These are phyloP conservation scores for Alosa alosa DNA, from an alignment of 2,113 vertebrate species.

Conservation along the genomic window DNA sequence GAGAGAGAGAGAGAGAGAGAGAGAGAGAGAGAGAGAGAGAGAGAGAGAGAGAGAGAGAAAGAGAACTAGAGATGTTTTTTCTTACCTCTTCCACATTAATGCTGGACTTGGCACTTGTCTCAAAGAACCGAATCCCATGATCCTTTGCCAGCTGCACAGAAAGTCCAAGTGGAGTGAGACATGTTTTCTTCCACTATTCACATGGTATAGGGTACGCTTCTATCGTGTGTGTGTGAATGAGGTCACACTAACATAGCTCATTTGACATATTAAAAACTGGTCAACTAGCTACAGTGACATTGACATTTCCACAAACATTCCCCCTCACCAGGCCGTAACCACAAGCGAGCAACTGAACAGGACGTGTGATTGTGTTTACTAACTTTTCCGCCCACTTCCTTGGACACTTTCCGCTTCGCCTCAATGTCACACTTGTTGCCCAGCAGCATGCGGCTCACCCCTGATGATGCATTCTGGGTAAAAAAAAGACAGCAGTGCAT, in stretches of 20 bases:
- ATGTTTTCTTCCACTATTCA: background rate
- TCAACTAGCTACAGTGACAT: background rate
- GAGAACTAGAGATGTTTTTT: background rate
- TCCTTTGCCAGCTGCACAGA: conserved; percentile 81
- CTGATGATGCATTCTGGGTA: conserved; percentile 83
- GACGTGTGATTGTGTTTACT: conserved; percentile 28
- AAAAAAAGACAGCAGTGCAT: conserved; percentile 18
- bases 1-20: conserved; percentile 20
- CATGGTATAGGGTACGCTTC: background rate
- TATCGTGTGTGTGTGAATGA: background rate
- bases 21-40: conserved; percentile 24
- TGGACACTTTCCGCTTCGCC: conserved; percentile 80
- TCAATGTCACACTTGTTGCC: conserved; percentile 96
- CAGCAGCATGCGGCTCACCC: conserved; percentile 85
- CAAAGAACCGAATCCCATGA: conserved; percentile 90
- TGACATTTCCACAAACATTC: background rate
- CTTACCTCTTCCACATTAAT: conserved; percentile 78
- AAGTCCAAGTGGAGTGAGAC: background rate
- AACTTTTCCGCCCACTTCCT: conserved; percentile 85
- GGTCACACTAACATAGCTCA: background rate
- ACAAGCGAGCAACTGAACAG: background rate
- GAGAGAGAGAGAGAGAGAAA: background rate
- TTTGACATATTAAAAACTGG: background rate
- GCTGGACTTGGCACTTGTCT: conserved; percentile 87
- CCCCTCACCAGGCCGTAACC: background rate